Percentiles rank a stretch among this genome's conserved stretches.
These are phyloP conservation scores for Sepioteuthis lessoniana DNA, from an alignment of 2,888 invertebrate species.

Conservation along the genomic window DNA sequence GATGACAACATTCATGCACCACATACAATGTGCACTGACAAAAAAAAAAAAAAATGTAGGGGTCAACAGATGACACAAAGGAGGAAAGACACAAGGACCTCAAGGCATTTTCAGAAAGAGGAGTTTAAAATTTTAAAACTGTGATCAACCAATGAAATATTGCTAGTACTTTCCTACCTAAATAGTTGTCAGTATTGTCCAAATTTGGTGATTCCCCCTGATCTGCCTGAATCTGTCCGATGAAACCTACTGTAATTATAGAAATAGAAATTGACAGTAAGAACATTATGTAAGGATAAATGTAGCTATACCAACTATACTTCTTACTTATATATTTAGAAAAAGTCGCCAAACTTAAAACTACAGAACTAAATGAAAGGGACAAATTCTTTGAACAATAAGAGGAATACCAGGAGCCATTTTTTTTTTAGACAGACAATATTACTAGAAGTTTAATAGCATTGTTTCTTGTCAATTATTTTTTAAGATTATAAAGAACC, in stretches of 20 bases:
- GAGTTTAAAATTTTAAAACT: neutral
- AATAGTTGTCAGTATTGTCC: conserved; percentile 36
- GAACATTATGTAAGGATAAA: conserved; percentile 24
- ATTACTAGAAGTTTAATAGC: neutral
- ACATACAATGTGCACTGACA: neutral
- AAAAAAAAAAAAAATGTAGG: neutral
- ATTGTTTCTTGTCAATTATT: neutral
- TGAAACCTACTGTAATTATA: conserved; percentile 47
- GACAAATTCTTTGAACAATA: neutral
- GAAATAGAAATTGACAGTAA: neutral
- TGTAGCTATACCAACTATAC: neutral
- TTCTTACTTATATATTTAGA: neutral
- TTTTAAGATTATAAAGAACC: too few relatives aligned
- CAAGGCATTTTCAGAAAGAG: neutral
- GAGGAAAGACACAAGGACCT: neutral
- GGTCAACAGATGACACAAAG: too few relatives aligned
- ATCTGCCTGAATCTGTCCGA: conserved; percentile 42
- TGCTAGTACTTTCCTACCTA: conserved; percentile 42
- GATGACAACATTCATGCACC: neutral
- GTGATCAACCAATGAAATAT: conserved; percentile 33
- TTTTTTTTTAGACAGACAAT: neutral
- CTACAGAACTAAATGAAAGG: neutral
- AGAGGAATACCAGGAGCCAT: neutral
- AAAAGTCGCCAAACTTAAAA: neutral
- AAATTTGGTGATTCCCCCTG: conserved; percentile 41